Percentiles rank a stretch among this genome's conserved stretches.
Evolutionary conservation across 2,888 invertebrate genomes (phyloP).

Genomic region (Himalopsyche kuldschensis): DNA sequence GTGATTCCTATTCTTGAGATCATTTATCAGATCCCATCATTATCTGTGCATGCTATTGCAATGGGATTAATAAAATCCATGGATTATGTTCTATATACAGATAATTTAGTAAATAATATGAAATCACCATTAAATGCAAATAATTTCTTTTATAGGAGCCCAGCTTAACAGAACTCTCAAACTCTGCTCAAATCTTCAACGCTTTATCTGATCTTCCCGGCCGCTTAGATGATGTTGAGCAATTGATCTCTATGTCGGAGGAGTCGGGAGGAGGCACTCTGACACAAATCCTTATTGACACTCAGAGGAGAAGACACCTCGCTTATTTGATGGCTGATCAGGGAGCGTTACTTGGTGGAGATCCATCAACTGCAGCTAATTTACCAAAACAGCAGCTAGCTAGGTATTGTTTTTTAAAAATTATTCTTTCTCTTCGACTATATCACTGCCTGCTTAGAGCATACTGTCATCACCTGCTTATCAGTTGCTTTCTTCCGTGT

Average conservation of each 20-base stretch:
- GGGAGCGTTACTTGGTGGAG: slow-evolving; percentile 86
- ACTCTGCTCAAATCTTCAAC: slow-evolving; percentile 98
- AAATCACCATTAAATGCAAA: no score
- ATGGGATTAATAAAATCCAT: no score
- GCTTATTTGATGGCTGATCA: slow-evolving; percentile 97
- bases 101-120: no score
- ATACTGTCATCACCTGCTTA: background rate
- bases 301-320: slow-evolving; percentile 86
- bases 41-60: no score
- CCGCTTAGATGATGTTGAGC: slow-evolving; percentile 88
- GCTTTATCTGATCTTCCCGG: slow-evolving; percentile 95
- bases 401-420: slow-evolving; percentile 58
- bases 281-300: slow-evolving; percentile 83
- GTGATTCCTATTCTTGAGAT: no score
- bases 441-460: no score
- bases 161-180: slow-evolving; percentile 82
- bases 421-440: no score
- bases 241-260: slow-evolving; percentile 73
- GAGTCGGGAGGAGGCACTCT: slow-evolving; percentile 78
- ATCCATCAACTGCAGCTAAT: slow-evolving; percentile 86
- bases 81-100: no score
- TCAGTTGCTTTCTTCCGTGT: no score
- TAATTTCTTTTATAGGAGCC: slow-evolving; percentile 58
- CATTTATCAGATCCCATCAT: no score
- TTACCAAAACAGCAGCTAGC: slow-evolving; percentile 91